Evolutionary conservation across 2,113 vertebrate genomes (phyloP), one percentile per base, ranked within the genome.

Genomic region (Ibidorhyncha struthersii): DNA sequence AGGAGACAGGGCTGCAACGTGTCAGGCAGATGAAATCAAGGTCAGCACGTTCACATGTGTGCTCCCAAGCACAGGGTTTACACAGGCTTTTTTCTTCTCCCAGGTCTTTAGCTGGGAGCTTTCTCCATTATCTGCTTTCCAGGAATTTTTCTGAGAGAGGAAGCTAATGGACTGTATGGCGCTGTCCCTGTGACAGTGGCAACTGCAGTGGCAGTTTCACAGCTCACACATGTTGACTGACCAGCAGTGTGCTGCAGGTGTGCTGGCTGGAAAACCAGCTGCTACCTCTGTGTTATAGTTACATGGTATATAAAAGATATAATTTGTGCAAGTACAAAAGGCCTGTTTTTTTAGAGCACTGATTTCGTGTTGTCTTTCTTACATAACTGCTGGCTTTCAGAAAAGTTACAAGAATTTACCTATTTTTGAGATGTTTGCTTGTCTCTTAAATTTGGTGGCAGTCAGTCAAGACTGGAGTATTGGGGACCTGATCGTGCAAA

Each of bases 291-390:
- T 70, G 38, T 55, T 78, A 9, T 3, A 63, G 69, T 73, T 70
- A 6, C 1, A 3, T 5, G 7, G 50, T 14, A 3, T 17, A 7
- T 15, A 27, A 77, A n/a, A 86, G 12, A 49, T 40, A 32, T 2
- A 27, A 30, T 72, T 92, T 6, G 15, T 49, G 14, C 22, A 12
- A 16, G 12, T 61, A 25, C 20, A 34, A 6, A 50, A 52, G 79
- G 30, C 27, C 36, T n/a, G 8, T 6, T 16, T 50, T 69, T 40
- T 1, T 1, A 8, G 29, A 58, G 9, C 3, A 0, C 25, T 81
- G 41, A 7, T 27, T n/a, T 30, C 38, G 67, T 45, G 25, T 8
- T 45, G 10, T 32, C 45, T 53, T 45, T 79, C 16, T 65, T 49
- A 34, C 2, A 1, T 41, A 55, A 21, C n/a, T 81, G 45, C 38